Evolutionary conservation across 2,113 vertebrate genomes (phyloP).

Genomic region (Leiothrix lutea): DNA sequence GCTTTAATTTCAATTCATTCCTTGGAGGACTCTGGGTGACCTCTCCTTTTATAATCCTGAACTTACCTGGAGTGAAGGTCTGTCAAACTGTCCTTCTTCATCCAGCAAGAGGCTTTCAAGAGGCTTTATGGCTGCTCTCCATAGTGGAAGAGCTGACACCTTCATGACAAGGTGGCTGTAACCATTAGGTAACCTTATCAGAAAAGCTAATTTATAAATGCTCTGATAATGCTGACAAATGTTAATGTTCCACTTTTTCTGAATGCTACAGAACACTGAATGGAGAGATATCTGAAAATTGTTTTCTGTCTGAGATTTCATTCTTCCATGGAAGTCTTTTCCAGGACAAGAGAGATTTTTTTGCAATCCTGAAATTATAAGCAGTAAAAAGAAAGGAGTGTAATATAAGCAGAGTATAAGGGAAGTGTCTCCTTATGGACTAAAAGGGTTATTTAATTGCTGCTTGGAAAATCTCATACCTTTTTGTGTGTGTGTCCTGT

Average conservation of each 20-base stretch:
- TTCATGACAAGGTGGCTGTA: neutral
- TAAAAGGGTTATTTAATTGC: neutral
- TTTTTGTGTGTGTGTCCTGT: neutral
- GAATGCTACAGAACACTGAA: neutral
- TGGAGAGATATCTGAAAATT: neutral
- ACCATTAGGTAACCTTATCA: neutral
- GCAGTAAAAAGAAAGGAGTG: neutral
- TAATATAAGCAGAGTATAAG: neutral
- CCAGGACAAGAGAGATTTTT: neutral
- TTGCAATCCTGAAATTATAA: neutral
- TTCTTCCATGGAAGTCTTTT: neutral
- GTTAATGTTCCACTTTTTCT: neutral
- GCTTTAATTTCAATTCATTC: neutral
- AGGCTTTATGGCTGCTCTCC: neutral
- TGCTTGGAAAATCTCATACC: neutral
- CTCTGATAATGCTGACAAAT: neutral
- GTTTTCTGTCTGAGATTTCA: neutral
- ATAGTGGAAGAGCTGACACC: neutral
- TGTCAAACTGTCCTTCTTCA: conserved; percentile 2
- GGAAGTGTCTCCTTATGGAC: neutral
- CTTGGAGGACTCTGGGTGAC: neutral
- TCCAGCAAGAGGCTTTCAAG: neutral
- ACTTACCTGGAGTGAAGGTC: neutral
- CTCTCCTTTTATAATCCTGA: neutral
- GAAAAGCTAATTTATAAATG: neutral